phyloP scores from a whole-genome alignment of 2,113 vertebrate genomes.

The Platichthys flesus region DNA sequence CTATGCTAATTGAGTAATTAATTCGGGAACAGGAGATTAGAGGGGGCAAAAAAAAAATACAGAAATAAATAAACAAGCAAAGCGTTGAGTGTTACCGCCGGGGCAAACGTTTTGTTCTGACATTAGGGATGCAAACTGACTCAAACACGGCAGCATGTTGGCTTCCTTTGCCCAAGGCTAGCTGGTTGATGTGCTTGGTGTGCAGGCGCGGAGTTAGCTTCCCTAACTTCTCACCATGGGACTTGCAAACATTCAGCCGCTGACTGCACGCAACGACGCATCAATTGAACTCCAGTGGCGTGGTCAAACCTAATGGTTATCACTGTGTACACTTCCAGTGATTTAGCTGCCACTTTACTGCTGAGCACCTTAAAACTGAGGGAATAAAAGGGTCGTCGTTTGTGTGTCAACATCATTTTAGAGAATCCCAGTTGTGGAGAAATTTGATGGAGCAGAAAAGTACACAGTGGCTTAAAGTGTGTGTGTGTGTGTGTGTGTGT shows the following conservation, averaged over 20 bases:
- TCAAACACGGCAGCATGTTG: constrained; percentile 69
- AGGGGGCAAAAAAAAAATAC: constrained; percentile 80
- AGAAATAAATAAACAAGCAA: constrained; percentile 83
- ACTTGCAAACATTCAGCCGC: constrained; percentile 63
- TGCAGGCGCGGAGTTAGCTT: constrained; percentile 58
- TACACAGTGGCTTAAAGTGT: constrained; percentile 31
- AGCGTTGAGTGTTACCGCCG: constrained; percentile 80
- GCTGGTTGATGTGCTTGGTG: constrained; percentile 72
- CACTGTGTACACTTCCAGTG: constrained; percentile 36
- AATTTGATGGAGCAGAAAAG: constrained; percentile 56
- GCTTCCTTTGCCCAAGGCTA: constrained; percentile 80
- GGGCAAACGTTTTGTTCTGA: constrained; percentile 80
- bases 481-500: background rate
- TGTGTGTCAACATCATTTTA: constrained; percentile 39
- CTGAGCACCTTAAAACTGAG: constrained; percentile 49
- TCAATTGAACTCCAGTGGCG: constrained; percentile 73
- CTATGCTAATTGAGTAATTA: constrained; percentile 89
- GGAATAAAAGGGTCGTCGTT: constrained; percentile 40
- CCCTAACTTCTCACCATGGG: constrained; percentile 73
- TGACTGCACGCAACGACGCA: constrained; percentile 62
- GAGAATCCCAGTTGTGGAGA: constrained; percentile 16
- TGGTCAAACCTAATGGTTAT: constrained; percentile 70
- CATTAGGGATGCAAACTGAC: constrained; percentile 84
- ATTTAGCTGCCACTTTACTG: constrained; percentile 53
- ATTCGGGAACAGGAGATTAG: constrained; percentile 86